phyloP scores from a whole-genome alignment of 2,888 invertebrate species.

The Neria commutata region DNA sequence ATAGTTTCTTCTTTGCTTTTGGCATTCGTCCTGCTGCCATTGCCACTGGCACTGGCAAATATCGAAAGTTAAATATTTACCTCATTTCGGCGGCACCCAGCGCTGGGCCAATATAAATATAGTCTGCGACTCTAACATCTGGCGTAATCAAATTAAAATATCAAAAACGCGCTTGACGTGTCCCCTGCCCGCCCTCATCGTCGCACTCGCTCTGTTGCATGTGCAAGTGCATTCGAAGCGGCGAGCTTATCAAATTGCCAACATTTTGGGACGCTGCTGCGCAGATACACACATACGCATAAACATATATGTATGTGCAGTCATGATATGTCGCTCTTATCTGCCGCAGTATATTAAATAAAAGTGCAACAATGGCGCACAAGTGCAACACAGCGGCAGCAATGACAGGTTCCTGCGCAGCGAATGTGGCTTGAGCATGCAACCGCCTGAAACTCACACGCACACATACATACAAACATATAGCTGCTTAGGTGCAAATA shows the following conservation, averaged over 20 bases:
- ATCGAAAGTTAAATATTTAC: too few species aligned
- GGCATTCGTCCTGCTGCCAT: too few species aligned
- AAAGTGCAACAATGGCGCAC: background rate
- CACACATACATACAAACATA: too few species aligned
- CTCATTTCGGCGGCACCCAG: too few species aligned
- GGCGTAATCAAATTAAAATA: background rate
- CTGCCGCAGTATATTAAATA: background rate
- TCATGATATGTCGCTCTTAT: constrained; percentile 6
- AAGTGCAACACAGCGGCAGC: constrained; percentile 2
- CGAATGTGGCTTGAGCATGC: background rate
- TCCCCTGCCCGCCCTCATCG: too few species aligned
- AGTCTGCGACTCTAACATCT: too few species aligned
- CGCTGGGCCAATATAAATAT: too few species aligned
- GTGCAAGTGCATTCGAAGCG: background rate
- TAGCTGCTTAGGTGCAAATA: too few species aligned
- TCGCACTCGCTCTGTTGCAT: background rate
- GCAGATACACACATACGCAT: background rate
- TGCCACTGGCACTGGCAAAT: too few species aligned
- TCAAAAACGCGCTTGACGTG: too few species aligned
- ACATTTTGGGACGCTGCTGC: background rate
- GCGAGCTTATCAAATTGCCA: background rate
- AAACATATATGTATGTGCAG: constrained; percentile 44
- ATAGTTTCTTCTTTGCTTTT: too few species aligned
- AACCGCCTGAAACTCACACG: too few species aligned
- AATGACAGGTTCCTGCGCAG: background rate